Percentiles rank a stretch among this genome's conserved stretches.
phyloP scores from a whole-genome alignment of 2,797 vertebrate genomes.

The Todus mexicanus region DNA sequence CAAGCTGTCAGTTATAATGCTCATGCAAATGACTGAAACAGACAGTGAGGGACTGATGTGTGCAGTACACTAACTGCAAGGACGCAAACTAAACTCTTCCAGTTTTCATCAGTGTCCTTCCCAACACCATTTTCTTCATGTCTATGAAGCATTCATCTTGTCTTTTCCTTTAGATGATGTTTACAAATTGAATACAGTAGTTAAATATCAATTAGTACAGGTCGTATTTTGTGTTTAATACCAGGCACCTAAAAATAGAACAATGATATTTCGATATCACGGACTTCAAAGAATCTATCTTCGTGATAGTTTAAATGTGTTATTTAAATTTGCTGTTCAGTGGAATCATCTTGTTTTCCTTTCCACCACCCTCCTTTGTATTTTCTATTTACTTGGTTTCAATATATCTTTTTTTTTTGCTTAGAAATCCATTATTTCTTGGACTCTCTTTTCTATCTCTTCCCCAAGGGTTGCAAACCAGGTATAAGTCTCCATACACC shows the following conservation, averaged over 20 bases:
- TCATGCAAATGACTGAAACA: constrained; percentile 67
- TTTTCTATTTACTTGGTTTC: constrained; percentile 28
- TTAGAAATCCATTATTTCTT: constrained; percentile 19
- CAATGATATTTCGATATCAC: constrained; percentile 31
- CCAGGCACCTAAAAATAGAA: constrained; percentile 42
- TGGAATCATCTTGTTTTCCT: not conserved
- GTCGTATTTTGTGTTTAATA: constrained; percentile 57
- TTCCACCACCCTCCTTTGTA: constrained; percentile 8
- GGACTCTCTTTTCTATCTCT: not conserved
- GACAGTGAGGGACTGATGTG: constrained; percentile 70
- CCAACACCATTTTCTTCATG: not conserved
- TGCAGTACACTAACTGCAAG: constrained; percentile 57
- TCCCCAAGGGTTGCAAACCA: not conserved
- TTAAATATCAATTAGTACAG: constrained; percentile 65
- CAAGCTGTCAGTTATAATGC: constrained; percentile 73
- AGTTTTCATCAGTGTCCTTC: constrained; percentile 55
- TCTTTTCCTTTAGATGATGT: constrained; percentile 30
- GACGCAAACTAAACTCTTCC: constrained; percentile 45
- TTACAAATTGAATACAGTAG: constrained; percentile 54
- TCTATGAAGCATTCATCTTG: constrained; percentile 6
- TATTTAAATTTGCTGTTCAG: constrained; percentile 2
- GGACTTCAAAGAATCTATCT: constrained; percentile 30
- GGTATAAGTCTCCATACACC: not conserved
- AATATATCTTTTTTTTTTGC: not conserved
- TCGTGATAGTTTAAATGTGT: not conserved